Conservation (phyloP, 2,797 vertebrate genomes). For the Rhabdophis nuchalis region DNA sequence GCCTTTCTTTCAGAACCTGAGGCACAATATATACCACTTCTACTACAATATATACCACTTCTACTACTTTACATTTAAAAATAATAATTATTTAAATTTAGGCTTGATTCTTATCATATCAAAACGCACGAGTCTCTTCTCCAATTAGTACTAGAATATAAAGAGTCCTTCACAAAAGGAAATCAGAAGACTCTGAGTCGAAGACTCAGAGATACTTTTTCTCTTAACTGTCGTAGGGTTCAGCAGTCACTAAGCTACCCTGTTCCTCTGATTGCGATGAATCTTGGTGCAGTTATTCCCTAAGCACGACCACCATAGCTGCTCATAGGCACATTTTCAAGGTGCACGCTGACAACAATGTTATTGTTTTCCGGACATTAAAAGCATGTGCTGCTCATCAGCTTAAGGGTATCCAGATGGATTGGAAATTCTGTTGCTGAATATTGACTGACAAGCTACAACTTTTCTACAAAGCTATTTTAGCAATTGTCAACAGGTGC, state of each 20-base stretch:
- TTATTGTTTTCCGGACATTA: not conserved
- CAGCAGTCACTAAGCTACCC: not conserved
- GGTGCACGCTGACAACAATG: not conserved
- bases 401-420: not conserved
- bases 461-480: not conserved
- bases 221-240: not conserved
- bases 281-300: not conserved
- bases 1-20: not conserved
- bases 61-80: not conserved
- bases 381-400: not conserved
- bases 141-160: not conserved
- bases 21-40: not conserved
- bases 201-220: not conserved
- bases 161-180: not conserved
- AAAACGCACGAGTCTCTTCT: not conserved
- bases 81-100: not conserved
- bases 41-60: not conserved
- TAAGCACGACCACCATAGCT: not conserved
- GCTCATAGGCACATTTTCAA: not conserved
- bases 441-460: constrained; percentile 20
- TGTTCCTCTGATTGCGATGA: too few relatives aligned
- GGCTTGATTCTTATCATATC: not conserved
- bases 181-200: not conserved
- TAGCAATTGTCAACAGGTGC: constrained; percentile 21
- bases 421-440: not conserved